Evolutionary conservation across 2,113 vertebrate species (phyloP), one percentile per base, ranked within the genome.

Genomic region (Rhabdomys dilectus): DNA sequence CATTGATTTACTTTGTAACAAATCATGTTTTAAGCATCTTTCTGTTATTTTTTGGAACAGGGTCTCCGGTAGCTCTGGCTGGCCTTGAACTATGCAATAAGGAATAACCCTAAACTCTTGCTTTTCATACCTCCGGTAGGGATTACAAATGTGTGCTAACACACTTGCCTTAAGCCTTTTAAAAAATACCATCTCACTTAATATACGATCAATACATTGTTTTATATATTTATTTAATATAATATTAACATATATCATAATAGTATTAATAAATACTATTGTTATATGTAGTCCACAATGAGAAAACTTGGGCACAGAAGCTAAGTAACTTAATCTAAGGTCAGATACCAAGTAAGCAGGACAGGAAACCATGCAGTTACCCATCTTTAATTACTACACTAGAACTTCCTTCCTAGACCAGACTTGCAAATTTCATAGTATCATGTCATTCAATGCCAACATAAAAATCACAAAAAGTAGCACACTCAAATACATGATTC

Each of bases 1-100:
- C 51, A 80, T 24, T 78, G 72, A 78, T 36, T 66, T 66, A 66
- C 31, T 78, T 56, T 45, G 5, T 86, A 80, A 93, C 15, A 94
- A 19, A 39, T 13, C n/a, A 9, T 22, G n/a, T 80, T 75, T 94
- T 77, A 95, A 95, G 68, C 8, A 89, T 85, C 86, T 94, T 95
- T 66, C 56, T 31, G 4, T 34, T 89, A 19, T 42, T 58, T 73
- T 58, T 39, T 88, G 51, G 58, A n/a, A 60, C 4, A 73, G n/a
- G 8, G 53, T 89, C 51, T 73, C 26, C 5, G 51, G n/a, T 11
- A 73, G 68, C 36, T 73, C 8, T 58, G 36, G n/a, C 15, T 58
- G 16, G 15, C 87, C 51, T 75, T 42, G 15, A 89, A 89, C n/a
- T 42, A 22, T 73, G 36, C 21, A 75, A 70, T 58, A 24, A 42